Conservation (phyloP, 1,140 invertebrate genomes). For the Dendrolimus punctatus region DNA sequence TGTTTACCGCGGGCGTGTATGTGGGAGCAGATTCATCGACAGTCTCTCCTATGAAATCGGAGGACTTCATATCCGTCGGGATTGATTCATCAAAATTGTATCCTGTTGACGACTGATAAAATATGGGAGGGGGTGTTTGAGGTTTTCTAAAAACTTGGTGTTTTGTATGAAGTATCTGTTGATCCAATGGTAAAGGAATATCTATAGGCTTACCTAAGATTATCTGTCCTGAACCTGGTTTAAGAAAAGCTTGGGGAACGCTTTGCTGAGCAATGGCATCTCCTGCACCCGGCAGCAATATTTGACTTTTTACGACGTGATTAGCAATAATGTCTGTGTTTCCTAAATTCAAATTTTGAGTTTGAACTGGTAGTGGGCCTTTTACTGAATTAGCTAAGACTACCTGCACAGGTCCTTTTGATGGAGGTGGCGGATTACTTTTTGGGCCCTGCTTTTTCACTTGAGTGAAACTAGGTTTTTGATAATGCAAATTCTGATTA, state of each 20-base stretch:
- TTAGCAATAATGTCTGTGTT: slow-evolving; percentile 65
- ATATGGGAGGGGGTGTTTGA: slow-evolving; percentile 25
- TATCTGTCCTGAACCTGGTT: slow-evolving; percentile 63
- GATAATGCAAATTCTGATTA: slow-evolving; percentile 11
- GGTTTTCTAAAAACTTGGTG: slow-evolving; percentile 29
- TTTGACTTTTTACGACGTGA: slow-evolving; percentile 66
- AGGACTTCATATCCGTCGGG: slow-evolving; percentile 58
- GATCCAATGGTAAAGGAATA: slow-evolving; percentile 58
- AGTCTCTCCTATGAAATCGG: slow-evolving; percentile 68
- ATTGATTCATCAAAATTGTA: slow-evolving; percentile 19
- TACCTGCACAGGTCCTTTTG: slow-evolving; percentile 23
- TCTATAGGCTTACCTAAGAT: slow-evolving; percentile 69
- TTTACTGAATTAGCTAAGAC: slow-evolving; percentile 43
- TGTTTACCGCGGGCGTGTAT: slow-evolving; percentile 73
- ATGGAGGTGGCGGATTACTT: slow-evolving; percentile 13
- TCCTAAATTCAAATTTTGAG: slow-evolving; percentile 60
- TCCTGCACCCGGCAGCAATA: slow-evolving; percentile 42
- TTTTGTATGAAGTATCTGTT: slow-evolving; percentile 57
- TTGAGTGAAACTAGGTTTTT: slow-evolving; percentile 37
- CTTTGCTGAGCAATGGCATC: slow-evolving; percentile 44
- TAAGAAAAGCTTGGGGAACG: slow-evolving; percentile 33
- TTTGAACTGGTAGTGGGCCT: slow-evolving; percentile 26
- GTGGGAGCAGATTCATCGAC: slow-evolving; percentile 38
- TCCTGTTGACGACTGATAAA: slow-evolving; percentile 22
- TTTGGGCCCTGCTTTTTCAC: slow-evolving; percentile 17